Conservation (phyloP, 1,140 invertebrate genomes). For the Magallana angulata region DNA sequence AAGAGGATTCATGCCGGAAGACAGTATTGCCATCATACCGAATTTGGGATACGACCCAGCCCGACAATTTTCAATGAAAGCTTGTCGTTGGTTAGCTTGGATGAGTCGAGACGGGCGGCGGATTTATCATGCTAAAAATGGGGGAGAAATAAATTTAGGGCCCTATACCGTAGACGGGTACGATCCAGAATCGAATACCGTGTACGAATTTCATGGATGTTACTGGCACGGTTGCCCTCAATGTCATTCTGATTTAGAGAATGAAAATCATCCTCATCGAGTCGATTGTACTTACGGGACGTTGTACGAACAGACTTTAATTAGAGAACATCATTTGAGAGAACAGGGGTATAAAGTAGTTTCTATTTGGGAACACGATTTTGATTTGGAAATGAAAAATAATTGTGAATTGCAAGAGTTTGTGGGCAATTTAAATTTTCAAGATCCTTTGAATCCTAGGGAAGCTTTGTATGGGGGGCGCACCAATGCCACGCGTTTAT, state of each 20-base stretch:
- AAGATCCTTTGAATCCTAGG: constrained; percentile 3
- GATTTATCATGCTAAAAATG: constrained; percentile 9
- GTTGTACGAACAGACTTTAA: background rate
- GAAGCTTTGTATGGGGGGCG: constrained; percentile 44
- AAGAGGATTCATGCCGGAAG: background rate
- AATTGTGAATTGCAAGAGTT: background rate
- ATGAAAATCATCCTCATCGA: background rate
- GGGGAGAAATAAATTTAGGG: background rate
- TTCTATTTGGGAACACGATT: background rate
- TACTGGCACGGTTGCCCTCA: constrained; percentile 58
- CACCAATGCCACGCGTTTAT: constrained; percentile 40
- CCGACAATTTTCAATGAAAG: background rate
- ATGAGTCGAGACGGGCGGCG: background rate
- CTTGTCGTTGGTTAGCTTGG: background rate
- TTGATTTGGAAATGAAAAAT: background rate
- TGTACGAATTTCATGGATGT: constrained; percentile 58
- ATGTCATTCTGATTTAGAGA: constrained; percentile 40
- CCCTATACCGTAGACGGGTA: constrained; percentile 33
- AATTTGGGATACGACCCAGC: background rate
- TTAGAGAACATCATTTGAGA: background rate
- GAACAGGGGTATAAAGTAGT: background rate
- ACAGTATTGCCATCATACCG: background rate
- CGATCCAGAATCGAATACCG: constrained; percentile 25
- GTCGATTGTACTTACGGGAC: background rate
- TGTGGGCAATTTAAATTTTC: background rate